Base-by-base conservation (phyloP, 2,113 vertebrate species). In the Aix galericulata region DNA sequence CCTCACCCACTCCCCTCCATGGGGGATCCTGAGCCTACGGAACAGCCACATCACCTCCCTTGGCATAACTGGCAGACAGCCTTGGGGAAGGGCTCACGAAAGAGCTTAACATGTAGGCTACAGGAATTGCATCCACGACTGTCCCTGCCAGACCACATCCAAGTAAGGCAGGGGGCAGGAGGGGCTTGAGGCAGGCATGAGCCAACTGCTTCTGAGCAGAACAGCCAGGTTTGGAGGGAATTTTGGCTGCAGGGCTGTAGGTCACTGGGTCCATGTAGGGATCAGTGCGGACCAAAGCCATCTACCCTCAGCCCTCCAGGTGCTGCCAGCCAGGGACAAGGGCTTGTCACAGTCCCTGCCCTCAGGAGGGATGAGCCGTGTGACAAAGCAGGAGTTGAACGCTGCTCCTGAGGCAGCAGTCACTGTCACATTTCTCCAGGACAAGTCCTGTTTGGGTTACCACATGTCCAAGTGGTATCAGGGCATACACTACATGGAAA, bases 391-490 rank as follows among this genome's bases (percentile, higher is more conserved):
- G 40, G 53, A 63, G 62, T 85, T 74, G 42, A 44, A 29, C 53
- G 48, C 80, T 17, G 14, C 73, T 89, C 68, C 68, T 31, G 29
- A 56, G 8, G 34, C 56, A 78, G 40, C 52, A 44, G 44, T 40
- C n/a, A 40, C n/a, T 8, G 13, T 18, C 32, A 6, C 56, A 2
- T 8, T 34, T 56, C 38, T 29, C 34, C 6, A 1, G 14, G n/a
- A 32, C 67, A 10, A 1, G 10, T 11, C 50, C 78, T 17, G 26
- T 29, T 23, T 7, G 34, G 13, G 58, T 44, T 42, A 20, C 67
- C 62, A 27, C 1, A 1, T 46, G 44, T 29, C 38, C 18, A 9
- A 11, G 20, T 12, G 56, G 31, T n/a, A 22, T 16, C 6, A 0
- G 8, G 59, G 82, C 73, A 40, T 36, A 56, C 56, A 55, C 72